Conservation (phyloP, 1,140 invertebrate species). For the Mesaphorura yosii region DNA sequence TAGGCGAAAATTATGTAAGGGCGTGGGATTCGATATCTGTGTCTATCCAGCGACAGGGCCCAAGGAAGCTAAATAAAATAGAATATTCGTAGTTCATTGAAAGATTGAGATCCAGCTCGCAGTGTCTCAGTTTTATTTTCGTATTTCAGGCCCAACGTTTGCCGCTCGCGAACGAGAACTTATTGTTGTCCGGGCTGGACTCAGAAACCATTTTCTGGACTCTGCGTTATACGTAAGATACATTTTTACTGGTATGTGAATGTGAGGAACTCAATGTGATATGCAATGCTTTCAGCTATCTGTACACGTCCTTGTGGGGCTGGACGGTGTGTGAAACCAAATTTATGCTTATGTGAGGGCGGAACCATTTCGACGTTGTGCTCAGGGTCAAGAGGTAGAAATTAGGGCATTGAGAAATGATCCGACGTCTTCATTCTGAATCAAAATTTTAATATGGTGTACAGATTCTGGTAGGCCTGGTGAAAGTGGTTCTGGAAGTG, state of each 20-base stretch:
- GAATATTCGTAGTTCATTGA: no score
- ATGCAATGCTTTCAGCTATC: slow-evolving; percentile 48
- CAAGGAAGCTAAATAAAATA: no score
- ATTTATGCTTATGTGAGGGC: slow-evolving; percentile 64
- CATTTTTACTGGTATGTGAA: background rate
- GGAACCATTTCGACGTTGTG: slow-evolving; percentile 42
- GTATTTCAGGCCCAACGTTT: slow-evolving; percentile 62
- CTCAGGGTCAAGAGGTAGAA: slow-evolving; percentile 29
- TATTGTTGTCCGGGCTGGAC: slow-evolving; percentile 76
- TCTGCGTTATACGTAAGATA: slow-evolving; percentile 62
- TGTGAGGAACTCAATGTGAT: background rate
- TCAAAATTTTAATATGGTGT: background rate
- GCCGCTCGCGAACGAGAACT: slow-evolving; percentile 51
- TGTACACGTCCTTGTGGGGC: slow-evolving; percentile 54
- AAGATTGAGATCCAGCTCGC: no score
- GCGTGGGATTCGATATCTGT: no score
- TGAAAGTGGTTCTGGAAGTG: slow-evolving; percentile 1
- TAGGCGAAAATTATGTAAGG: no score
- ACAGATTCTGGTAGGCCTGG: slow-evolving; percentile 1
- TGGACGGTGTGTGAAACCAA: slow-evolving; percentile 67
- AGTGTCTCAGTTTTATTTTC: no score
- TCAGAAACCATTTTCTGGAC: slow-evolving; percentile 51
- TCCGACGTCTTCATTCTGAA: background rate
- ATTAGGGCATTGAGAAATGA: slow-evolving; percentile 4
- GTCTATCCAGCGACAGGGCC: no score